These are phyloP conservation scores for Standfussiana lucernea DNA, from an alignment of 2,888 invertebrate species.

Conservation along the genomic window DNA sequence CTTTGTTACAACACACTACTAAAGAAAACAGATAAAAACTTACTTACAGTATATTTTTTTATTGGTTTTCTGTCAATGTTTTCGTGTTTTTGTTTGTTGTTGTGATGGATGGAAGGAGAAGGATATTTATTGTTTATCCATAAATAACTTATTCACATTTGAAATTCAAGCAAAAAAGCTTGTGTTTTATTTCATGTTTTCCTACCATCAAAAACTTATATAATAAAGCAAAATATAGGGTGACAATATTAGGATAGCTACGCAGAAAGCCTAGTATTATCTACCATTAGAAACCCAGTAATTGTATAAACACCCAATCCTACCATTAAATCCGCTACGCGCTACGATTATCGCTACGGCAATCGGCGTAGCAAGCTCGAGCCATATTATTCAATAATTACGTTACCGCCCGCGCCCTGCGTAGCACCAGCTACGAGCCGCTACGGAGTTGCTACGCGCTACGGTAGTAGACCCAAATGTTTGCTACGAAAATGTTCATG, in stretches of 20 bases:
- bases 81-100: constrained; percentile 29
- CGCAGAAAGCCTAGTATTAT: constrained; percentile 28
- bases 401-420: constrained; percentile 57
- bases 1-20: constrained; percentile 60
- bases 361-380: constrained; percentile 53
- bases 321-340: constrained; percentile 53
- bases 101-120: constrained; percentile 18
- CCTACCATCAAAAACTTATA: neutral
- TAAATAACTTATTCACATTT: neutral
- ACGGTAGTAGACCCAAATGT: constrained; percentile 59
- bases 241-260: constrained; percentile 10
- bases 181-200: neutral
- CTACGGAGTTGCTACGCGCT: constrained; percentile 58
- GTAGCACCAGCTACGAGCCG: constrained; percentile 55
- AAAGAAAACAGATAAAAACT: constrained; percentile 63
- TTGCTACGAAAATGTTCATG: constrained; percentile 44
- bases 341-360: constrained; percentile 62
- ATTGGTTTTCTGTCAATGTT: constrained; percentile 44
- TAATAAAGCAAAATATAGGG: neutral
- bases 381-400: constrained; percentile 63
- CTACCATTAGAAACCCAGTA: constrained; percentile 26
- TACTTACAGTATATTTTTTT: constrained; percentile 48
- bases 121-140: neutral
- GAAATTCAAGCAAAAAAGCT: neutral
- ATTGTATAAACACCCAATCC: constrained; percentile 50